These are phyloP conservation scores for Anarrhichthys ocellatus DNA, from an alignment of 2,113 vertebrate genomes.

Conservation along the genomic window DNA sequence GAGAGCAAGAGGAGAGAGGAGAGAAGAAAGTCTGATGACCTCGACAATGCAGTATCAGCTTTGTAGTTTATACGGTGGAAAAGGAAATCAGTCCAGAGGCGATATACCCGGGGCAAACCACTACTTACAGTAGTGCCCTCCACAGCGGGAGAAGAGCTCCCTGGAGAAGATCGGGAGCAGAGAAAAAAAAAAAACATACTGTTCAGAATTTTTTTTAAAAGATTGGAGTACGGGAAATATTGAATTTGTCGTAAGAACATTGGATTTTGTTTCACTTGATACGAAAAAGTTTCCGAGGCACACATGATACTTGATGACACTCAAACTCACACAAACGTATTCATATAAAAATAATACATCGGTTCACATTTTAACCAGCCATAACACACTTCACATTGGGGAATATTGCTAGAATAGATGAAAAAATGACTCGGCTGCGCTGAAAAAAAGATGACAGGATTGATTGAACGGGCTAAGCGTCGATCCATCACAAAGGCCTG, in stretches of 20 bases:
- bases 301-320: not conserved
- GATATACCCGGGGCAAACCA: slow-evolving; percentile 45
- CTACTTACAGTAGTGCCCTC: slow-evolving; percentile 37
- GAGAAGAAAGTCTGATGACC: slow-evolving; percentile 23
- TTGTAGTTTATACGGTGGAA: slow-evolving; percentile 37
- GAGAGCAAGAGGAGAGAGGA: slow-evolving; percentile 6
- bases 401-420: not conserved
- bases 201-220: slow-evolving; percentile 24
- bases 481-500: not conserved
- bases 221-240: slow-evolving; percentile 17
- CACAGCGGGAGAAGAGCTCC: slow-evolving; percentile 14
- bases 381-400: not conserved
- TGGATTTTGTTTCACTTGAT: slow-evolving; percentile 20
- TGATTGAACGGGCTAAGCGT: not conserved
- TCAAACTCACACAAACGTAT: not conserved
- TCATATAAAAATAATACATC: not conserved
- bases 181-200: slow-evolving; percentile 40
- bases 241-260: slow-evolving; percentile 40
- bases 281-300: slow-evolving; percentile 14
- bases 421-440: not conserved
- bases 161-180: slow-evolving; percentile 49
- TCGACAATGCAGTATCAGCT: slow-evolving; percentile 25
- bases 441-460: not conserved
- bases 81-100: slow-evolving; percentile 53
- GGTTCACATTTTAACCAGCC: not conserved